Base-by-base conservation (phyloP, 1,140 invertebrate genomes). In the Macrostomum lignano region DNA sequence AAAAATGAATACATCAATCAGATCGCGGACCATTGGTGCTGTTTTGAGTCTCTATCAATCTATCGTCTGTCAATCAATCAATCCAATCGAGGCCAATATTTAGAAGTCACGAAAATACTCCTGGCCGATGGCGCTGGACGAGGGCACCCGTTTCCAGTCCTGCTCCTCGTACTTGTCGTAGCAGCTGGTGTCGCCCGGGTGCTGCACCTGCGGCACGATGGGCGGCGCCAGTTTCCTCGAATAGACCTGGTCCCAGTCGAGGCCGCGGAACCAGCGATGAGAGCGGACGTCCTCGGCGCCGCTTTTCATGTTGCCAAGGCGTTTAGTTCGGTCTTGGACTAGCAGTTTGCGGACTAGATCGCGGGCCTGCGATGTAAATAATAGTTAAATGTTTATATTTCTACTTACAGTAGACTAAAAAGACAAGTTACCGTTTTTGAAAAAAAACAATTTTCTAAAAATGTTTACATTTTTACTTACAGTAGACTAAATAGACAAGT, bases 141-240 rank as follows among this genome's bases (percentile, higher is more conserved):
- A 64, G 28, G 72, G 67, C 1, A 70, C 65, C 19, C 61, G 58
- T 48, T 72, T 70, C 69, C 73, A 77, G 48, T 86, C 77, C 23
- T 69, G 69, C 57, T 91, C 82, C 17, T 78, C 74, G 51, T 91
- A 93, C 44, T 81, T 73, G 53, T 93, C 82, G 55, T 88, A 91
- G 55, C 88, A 88, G 32, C 74, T 72, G 0, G 79, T 75, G 54
- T 93, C 84, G 3, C 79, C 78, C 37, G 78, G 74, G 45, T 74
- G 76, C 41, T 68, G 68, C 3, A 91, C 67, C 49, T 74, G 69
- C 7, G 82, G 82, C 40, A 81, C 62, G 44, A 88, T 78, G 9
- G 82, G 81, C 10, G 82, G 75, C 70, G 69, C 68, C 31, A 78
- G 53, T 60, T 74, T 75, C 51, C 69, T 69, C 40, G 69, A 59